Evolutionary conservation across 2,797 vertebrate genomes (phyloP).

Genomic region (Karalla daura): DNA sequence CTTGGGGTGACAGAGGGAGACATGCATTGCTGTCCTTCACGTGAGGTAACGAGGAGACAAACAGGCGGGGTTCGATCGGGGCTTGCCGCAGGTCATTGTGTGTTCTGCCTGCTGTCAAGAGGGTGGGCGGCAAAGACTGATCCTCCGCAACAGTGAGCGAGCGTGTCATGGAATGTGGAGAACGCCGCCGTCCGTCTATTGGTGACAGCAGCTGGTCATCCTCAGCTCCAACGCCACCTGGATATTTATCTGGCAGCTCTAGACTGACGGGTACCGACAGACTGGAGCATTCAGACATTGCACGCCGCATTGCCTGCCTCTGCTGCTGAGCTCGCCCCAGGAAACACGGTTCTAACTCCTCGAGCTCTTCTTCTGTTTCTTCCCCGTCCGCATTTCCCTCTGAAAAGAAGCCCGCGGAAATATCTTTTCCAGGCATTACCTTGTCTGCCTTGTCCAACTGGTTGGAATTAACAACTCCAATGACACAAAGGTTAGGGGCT

Average conservation of each 20-base stretch:
- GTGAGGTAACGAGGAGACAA: constrained; percentile 59
- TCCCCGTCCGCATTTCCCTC: constrained; percentile 82
- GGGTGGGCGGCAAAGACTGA: constrained; percentile 79
- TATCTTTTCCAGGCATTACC: constrained; percentile 10
- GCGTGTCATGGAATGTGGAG: constrained; percentile 83
- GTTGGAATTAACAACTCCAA: constrained; percentile 72
- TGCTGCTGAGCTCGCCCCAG: constrained; percentile 86
- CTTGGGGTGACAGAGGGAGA: constrained; percentile 76
- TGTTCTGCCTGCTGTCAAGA: constrained; percentile 72
- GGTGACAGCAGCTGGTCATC: constrained; percentile 72
- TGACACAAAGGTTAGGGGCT: constrained; percentile 75
- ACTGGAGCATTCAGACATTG: constrained; percentile 95
- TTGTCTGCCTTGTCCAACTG: constrained; percentile 53
- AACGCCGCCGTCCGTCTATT: constrained; percentile 68
- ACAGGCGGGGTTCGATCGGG: constrained; percentile 52
- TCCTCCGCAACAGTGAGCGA: constrained; percentile 90
- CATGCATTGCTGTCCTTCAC: constrained; percentile 44
- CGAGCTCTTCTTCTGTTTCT: constrained; percentile 82
- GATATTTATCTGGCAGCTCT: constrained; percentile 91
- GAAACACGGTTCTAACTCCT: constrained; percentile 72
- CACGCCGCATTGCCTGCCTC: constrained; percentile 92
- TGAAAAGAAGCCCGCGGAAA: constrained; percentile 69
- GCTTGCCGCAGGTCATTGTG: constrained; percentile 71
- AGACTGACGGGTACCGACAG: constrained; percentile 90
- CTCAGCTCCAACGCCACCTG: constrained; percentile 77